Base-by-base conservation (phyloP, 2,888 invertebrate genomes). In the Chromoteleia sp. region DNA sequence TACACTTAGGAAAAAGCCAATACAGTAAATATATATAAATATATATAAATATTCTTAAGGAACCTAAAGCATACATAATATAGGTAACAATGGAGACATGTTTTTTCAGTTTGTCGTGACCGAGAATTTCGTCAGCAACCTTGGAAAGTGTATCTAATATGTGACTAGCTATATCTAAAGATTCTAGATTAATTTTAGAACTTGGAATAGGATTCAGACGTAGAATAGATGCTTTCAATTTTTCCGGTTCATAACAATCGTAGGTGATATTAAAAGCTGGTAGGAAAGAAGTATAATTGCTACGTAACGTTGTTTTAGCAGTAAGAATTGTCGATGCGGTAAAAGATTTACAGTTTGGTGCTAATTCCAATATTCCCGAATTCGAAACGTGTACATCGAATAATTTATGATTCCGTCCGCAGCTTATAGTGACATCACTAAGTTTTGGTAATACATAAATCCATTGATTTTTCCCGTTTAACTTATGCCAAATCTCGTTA, bases 401-500 rank as follows among this genome's bases (percentile, higher is more conserved):
- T 45, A 45, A 19, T 45, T 45, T 45, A 45, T 3, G 10, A 19
- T 45, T 45, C 7, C 1, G 17, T 2, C 10, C 19, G 12, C 45
- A 45, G 10, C 19, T 45, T 45, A 45, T 19, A 1, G 45, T 45
- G 17, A 45, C 12, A 10, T 45, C 45, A n/a, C 12, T 19, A 19
- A n/a, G n/a, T n/a, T n/a, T n/a, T n/a, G n/a, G n/a, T n/a, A n/a
- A n/a, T n/a, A n/a, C n/a, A n/a, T n/a, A 8, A 2, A 50, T 25
- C 50, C 50, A 50, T 29, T 50, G 25, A 17, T 25, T 50, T 25
- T 50, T 50, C 1, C n/a, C 17, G 12, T 10, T 50, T 50, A 50
- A 25, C 17, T 25, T 58, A 25, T 58, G 30, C 39, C 58, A 58
- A 21, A 58, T 58, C 10, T 58, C 58, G 0, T 19, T 8, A 17